A percentile compares a stretch with the other conserved stretches of the same genome.
Conservation (phyloP, 2,888 invertebrate genomes). For the Odontocolon sp. region DNA sequence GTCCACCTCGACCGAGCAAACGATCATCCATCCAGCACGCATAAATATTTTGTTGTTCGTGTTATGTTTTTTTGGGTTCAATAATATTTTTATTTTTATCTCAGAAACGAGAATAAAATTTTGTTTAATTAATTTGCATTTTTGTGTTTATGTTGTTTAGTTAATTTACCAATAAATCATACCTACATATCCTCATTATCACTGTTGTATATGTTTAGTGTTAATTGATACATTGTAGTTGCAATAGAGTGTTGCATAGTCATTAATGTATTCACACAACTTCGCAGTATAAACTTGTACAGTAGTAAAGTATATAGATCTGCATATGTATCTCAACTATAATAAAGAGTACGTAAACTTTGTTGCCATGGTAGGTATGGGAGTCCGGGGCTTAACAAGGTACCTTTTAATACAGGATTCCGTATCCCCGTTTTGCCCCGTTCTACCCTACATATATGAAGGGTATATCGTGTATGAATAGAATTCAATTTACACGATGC, state of each 20-base stretch:
- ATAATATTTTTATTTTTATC: constrained; percentile 22
- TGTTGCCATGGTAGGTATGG: background rate
- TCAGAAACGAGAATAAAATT: constrained; percentile 32
- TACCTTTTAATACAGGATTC: no score
- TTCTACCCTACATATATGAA: background rate
- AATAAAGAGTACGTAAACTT: background rate
- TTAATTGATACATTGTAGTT: background rate
- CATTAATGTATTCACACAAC: background rate
- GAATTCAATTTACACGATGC: constrained; percentile 1
- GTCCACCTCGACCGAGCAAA: constrained; percentile 21
- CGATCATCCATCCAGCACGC: constrained; percentile 9
- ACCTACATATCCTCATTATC: background rate
- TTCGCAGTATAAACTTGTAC: background rate
- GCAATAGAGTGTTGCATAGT: background rate
- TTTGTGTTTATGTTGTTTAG: constrained; percentile 29
- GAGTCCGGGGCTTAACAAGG: no score
- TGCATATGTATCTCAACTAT: background rate
- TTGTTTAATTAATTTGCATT: background rate
- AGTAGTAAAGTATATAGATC: background rate
- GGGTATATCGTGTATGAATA: background rate
- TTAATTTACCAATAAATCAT: background rate
- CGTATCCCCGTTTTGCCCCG: no score
- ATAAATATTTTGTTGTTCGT: constrained; percentile 40
- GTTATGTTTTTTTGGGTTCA: constrained; percentile 28
- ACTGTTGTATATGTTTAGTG: background rate